These are phyloP conservation scores for Seladonia tumulorum DNA, from an alignment of 2,888 invertebrate species.

Conservation along the genomic window DNA sequence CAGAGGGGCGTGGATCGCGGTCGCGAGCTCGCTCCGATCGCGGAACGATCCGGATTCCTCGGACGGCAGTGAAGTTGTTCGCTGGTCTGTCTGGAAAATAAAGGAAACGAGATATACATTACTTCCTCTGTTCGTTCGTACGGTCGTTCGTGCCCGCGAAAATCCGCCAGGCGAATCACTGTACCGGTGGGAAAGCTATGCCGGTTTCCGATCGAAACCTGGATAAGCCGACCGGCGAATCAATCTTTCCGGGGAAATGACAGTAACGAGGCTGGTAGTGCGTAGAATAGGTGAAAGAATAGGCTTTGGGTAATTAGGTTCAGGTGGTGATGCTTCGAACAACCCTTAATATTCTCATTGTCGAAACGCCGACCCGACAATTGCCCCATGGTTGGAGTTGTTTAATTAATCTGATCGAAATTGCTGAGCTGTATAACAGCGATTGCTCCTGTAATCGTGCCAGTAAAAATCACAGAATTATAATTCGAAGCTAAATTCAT, in stretches of 20 bases:
- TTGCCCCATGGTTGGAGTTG: neutral
- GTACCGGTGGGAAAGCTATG: conserved; percentile 5
- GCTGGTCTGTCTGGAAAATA: conserved; percentile 65
- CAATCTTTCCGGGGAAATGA: conserved; percentile 11
- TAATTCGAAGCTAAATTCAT: no score
- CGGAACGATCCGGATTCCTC: conserved; percentile 58
- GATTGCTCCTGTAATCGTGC: neutral
- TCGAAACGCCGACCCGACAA: neutral
- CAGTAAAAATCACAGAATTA: neutral
- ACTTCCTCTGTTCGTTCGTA: conserved; percentile 8
- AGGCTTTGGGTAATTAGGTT: neutral
- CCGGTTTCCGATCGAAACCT: neutral
- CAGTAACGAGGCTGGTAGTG: neutral
- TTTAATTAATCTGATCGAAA: neutral
- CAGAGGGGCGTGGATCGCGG: conserved; percentile 44
- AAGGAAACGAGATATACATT: conserved; percentile 16
- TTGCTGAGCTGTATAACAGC: no score
- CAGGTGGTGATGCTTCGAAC: neutral
- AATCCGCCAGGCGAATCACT: neutral
- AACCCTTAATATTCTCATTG: neutral
- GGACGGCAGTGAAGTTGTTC: conserved; percentile 68
- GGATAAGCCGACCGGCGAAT: conserved; percentile 1
- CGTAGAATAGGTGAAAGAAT: neutral
- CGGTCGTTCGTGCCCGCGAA: neutral
- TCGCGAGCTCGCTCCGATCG: conserved; percentile 49